A percentile compares a stretch with the other conserved stretches of the same genome.
phyloP scores from a whole-genome alignment of 1,140 invertebrate species.

The Pachypsylla venusta region DNA sequence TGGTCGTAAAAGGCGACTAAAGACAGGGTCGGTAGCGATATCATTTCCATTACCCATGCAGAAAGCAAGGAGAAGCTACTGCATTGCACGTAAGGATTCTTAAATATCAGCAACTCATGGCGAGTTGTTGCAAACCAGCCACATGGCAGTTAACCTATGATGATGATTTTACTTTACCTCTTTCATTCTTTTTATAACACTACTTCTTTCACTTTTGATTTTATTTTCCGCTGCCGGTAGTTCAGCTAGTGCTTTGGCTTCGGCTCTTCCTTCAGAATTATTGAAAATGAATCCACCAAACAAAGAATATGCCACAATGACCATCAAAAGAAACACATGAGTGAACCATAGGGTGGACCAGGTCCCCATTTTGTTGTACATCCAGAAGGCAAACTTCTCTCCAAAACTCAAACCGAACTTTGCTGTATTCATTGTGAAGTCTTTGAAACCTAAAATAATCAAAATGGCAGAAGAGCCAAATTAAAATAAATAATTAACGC shows the following conservation, averaged over 20 bases:
- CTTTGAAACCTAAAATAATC: slow-evolving; percentile 36
- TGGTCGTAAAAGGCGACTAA: too few relatives aligned
- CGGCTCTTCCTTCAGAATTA: slow-evolving; percentile 48
- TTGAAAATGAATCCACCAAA: slow-evolving; percentile 62
- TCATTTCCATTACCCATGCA: too few relatives aligned
- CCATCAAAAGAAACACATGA: slow-evolving; percentile 63
- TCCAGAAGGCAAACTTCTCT: slow-evolving; percentile 61
- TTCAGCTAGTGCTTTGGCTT: slow-evolving; percentile 36
- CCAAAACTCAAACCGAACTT: slow-evolving; percentile 64
- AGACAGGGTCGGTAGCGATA: too few relatives aligned
- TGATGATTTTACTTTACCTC: not conserved
- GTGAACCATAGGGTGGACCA: slow-evolving; percentile 75
- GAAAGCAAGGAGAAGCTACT: too few relatives aligned
- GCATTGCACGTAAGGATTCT: too few relatives aligned
- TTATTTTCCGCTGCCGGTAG: slow-evolving; percentile 34
- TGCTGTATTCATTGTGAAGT: slow-evolving; percentile 50
- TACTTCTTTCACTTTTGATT: slow-evolving; percentile 23
- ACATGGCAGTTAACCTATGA: not conserved
- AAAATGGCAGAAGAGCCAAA: not conserved
- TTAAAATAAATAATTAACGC: not conserved
- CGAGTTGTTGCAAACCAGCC: not conserved
- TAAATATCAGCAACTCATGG: too few relatives aligned
- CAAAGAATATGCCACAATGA: slow-evolving; percentile 58
- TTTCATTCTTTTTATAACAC: not conserved
- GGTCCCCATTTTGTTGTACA: slow-evolving; percentile 54